A percentile compares a stretch with the other conserved stretches of the same genome.
Evolutionary conservation across 2,888 invertebrate species (phyloP).

Genomic region (Pyrrhia umbra): DNA sequence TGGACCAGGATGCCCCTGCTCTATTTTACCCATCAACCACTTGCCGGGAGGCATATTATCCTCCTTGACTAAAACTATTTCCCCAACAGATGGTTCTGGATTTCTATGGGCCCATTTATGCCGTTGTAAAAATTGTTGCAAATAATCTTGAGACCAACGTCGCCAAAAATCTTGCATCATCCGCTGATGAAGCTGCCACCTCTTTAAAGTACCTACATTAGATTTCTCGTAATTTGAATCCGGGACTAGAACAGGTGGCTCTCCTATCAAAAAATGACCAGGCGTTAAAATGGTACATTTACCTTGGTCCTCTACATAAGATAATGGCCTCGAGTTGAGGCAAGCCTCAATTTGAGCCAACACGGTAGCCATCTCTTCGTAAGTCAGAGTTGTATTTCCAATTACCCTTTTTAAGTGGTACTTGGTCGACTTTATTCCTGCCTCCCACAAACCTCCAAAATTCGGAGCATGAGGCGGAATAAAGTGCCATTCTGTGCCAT

Average conservation of each 20-base stretch:
- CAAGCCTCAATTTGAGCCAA: not conserved
- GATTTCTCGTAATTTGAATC: not conserved
- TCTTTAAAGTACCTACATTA: not conserved
- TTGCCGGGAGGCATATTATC: not conserved
- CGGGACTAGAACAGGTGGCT: not conserved
- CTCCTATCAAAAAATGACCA: conserved; percentile 7
- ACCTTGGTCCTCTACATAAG: not conserved
- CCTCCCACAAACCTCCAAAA: not conserved
- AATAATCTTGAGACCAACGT: not conserved
- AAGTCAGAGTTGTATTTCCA: not conserved
- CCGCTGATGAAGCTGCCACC: not conserved
- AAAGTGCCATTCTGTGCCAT: too few relatives aligned
- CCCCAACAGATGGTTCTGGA: not conserved
- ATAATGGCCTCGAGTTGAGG: not conserved
- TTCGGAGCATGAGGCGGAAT: too few relatives aligned
- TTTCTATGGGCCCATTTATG: not conserved
- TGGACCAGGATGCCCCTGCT: not conserved
- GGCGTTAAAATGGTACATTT: not conserved
- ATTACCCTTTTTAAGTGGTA: not conserved
- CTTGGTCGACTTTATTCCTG: not conserved
- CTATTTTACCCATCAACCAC: not conserved
- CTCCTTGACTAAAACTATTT: not conserved
- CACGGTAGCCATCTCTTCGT: not conserved
- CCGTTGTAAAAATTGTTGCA: not conserved
- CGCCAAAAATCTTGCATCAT: conserved; percentile 10